Evolutionary conservation across 1,140 invertebrate genomes (phyloP).

Genomic region (Propsilocerus akamusi): DNA sequence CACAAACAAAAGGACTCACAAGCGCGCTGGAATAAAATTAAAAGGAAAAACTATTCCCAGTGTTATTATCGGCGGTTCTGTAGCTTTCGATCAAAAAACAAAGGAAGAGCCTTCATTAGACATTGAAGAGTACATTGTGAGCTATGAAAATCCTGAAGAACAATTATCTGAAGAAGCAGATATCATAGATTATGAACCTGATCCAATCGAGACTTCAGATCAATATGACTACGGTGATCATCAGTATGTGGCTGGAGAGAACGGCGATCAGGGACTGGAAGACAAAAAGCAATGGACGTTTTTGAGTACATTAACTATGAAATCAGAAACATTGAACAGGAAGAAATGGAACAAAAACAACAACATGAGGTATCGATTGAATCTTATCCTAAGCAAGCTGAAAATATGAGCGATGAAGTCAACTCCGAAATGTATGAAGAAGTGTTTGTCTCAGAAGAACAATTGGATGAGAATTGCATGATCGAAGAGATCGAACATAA

Average conservation of each 20-base stretch:
- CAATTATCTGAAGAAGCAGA: too few species aligned
- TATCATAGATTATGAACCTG: too few species aligned
- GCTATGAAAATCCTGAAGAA: background rate
- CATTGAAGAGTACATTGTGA: background rate
- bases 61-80: background rate
- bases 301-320: background rate
- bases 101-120: background rate
- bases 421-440: background rate
- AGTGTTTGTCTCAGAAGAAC: background rate
- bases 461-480: background rate
- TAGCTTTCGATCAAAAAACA: background rate
- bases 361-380: background rate
- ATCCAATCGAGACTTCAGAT: too few species aligned
- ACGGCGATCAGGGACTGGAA: background rate
- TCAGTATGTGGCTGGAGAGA: background rate
- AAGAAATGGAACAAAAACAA: background rate
- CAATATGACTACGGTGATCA: background rate
- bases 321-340: background rate
- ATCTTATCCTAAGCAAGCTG: background rate
- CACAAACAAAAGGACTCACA: slow-evolving; percentile 5
- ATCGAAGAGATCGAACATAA: slow-evolving; percentile 13
- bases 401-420: background rate
- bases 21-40: slow-evolving; percentile 9
- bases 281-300: background rate
- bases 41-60: slow-evolving; percentile 8